Conservation (phyloP, 2,113 vertebrate species). For the Leuciscus idus region DNA sequence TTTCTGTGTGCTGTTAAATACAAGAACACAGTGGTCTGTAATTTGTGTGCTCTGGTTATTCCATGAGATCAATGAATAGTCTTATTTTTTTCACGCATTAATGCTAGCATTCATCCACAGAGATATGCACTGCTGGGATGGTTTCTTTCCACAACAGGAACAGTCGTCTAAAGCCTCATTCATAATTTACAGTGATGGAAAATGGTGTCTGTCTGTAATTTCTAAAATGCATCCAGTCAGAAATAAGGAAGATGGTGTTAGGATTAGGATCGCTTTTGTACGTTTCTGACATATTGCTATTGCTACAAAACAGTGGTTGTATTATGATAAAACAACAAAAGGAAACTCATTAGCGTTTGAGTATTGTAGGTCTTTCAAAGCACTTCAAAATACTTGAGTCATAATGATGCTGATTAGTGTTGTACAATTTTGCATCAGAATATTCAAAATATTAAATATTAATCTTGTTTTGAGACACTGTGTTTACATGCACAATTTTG, state of each 20-base stretch:
- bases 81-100: background rate
- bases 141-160: conserved; percentile 3
- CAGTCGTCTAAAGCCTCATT: conserved; percentile 27
- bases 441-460: background rate
- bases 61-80: background rate
- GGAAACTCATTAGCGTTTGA: background rate
- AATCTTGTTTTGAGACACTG: background rate
- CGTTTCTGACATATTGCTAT: background rate
- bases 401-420: background rate
- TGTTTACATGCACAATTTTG: background rate
- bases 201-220: background rate
- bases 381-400: background rate
- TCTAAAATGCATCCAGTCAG: background rate
- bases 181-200: conserved; percentile 41
- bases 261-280: background rate
- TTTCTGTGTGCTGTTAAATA: background rate
- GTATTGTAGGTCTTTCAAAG: background rate
- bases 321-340: background rate
- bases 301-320: background rate
- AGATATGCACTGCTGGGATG: conserved; percentile 40
- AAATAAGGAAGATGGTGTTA: background rate
- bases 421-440: background rate
- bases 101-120: background rate
- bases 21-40: background rate
- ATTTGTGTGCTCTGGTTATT: background rate